Base-by-base conservation (phyloP, 2,113 vertebrate genomes). In the Jacana jacana region DNA sequence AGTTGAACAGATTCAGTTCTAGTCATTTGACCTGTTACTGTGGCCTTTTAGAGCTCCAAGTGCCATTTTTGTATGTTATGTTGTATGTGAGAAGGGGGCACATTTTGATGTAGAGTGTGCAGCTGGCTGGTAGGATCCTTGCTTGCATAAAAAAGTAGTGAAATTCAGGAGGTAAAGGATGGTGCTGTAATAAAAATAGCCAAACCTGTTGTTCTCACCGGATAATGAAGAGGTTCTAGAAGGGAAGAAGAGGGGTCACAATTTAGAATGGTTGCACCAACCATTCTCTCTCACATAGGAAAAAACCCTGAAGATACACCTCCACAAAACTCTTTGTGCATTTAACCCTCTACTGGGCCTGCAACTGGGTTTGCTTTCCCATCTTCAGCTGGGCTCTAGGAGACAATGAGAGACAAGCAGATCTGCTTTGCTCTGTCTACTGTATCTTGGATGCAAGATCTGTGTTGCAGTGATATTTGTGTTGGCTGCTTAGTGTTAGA, bases 381-480 rank as follows among this genome's bases (percentile, higher is more conserved):
- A 5, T 42, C 48, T 68, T n/a, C 39, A 58, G 0, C 5, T 0
- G 3, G 40, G 58, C 25, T 40, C 64, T 11, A 3, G 51, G 23
- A 17, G 31, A 3, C 1, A 4, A 37, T 4, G 18, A 18, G 33
- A 57, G n/a, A 64, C 17, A 35, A 51, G 24, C n/a, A 65, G 39
- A 54, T 49, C 18, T 68, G 23, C 17, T 78, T 65, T 71, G 44
- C 6, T 60, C n/a, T 31, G 17, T 64, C 55, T 83, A 0, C 7
- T 28, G 14, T 42, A 6, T 15, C 23, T 60, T 22, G 24, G 24
- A 16, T 33, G 60, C 20, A 39, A 65, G n/a, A 44, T 42, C n/a
- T 7, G 22, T 2, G 2, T 44, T 31, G 44, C 31, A 25, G 66
- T 10, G 10, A 31, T 54, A n/a, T 54, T 68, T 63, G 30, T n/a